Evolutionary conservation across 2,888 invertebrate genomes (phyloP).

Genomic region (Blomia tropicalis): DNA sequence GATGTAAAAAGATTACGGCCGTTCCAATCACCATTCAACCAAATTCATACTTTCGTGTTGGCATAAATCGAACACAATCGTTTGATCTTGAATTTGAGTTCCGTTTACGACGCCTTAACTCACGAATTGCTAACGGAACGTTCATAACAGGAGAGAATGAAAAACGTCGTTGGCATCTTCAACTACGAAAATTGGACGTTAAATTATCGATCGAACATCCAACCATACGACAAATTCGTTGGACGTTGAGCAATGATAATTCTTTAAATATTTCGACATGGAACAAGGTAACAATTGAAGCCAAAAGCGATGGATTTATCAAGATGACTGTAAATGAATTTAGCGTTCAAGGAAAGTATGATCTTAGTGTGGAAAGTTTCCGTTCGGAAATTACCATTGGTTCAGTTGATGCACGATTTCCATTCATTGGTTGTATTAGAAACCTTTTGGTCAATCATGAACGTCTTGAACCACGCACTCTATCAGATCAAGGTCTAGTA

Average conservation of each 20-base stretch:
- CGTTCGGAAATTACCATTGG: slow-evolving; percentile 1
- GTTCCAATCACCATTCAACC: slow-evolving; percentile 62
- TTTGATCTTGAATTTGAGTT: slow-evolving; percentile 5
- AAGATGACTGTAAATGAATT: slow-evolving; percentile 5
- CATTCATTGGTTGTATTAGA: slow-evolving; percentile 23
- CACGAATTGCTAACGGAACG: neutral
- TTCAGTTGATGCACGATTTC: neutral
- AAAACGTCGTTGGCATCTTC: neutral
- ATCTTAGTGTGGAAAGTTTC: neutral
- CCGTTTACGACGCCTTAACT: neutral
- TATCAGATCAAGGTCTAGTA: neutral
- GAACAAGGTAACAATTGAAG: neutral
- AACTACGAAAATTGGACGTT: neutral
- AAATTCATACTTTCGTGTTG: slow-evolving; percentile 43
- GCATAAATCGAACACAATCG: neutral
- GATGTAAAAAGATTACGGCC: slow-evolving; percentile 63
- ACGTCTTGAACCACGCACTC: slow-evolving; percentile 16
- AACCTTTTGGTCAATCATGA: slow-evolving; percentile 17
- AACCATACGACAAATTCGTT: neutral
- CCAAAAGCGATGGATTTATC: neutral
- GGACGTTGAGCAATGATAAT: slow-evolving; percentile 13
- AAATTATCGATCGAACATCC: neutral
- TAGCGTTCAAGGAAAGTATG: neutral
- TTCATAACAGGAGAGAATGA: neutral
- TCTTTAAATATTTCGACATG: neutral